Percentiles rank a stretch among this genome's conserved stretches.
These are phyloP conservation scores for Gymnosoma rotundatum DNA, from an alignment of 2,888 invertebrate genomes.

Conservation along the genomic window DNA sequence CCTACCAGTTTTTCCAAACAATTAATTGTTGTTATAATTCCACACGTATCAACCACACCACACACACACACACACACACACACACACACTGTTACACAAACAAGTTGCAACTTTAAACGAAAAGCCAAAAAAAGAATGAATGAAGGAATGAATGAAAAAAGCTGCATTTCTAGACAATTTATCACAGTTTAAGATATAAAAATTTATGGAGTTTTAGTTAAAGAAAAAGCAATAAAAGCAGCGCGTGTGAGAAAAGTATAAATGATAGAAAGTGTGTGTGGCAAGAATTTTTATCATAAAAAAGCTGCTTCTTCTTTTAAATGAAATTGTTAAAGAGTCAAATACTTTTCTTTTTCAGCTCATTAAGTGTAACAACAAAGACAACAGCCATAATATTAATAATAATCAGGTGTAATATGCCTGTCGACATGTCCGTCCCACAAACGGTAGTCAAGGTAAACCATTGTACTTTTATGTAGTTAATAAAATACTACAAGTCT, in stretches of 20 bases:
- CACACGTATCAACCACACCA: no score
- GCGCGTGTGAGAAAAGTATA: constrained; percentile 35
- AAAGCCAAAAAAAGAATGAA: not conserved
- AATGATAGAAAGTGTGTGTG: constrained; percentile 20
- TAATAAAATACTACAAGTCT: constrained; percentile 44
- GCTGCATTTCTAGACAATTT: constrained; percentile 60
- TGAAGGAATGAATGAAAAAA: constrained; percentile 42
- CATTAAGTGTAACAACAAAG: constrained; percentile 58
- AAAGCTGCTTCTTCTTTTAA: constrained; percentile 52
- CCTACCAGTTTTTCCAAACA: constrained; percentile 64
- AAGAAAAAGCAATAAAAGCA: constrained; percentile 28
- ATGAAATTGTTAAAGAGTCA: constrained; percentile 21
- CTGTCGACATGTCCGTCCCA: not conserved
- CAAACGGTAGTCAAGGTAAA: constrained; percentile 44
- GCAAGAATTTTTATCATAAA: constrained; percentile 27
- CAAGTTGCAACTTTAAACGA: constrained; percentile 31
- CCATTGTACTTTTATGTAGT: constrained; percentile 25
- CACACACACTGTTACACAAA: not conserved
- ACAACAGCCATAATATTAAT: constrained; percentile 41
- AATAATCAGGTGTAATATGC: constrained; percentile 69
- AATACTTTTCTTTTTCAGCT: constrained; percentile 26
- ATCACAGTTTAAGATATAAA: constrained; percentile 39
- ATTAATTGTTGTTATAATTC: constrained; percentile 70
- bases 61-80: constrained; percentile 53
- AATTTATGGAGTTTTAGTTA: constrained; percentile 6